These are phyloP conservation scores for Automeris io DNA, from an alignment of 2,888 invertebrate genomes.

Conservation along the genomic window DNA sequence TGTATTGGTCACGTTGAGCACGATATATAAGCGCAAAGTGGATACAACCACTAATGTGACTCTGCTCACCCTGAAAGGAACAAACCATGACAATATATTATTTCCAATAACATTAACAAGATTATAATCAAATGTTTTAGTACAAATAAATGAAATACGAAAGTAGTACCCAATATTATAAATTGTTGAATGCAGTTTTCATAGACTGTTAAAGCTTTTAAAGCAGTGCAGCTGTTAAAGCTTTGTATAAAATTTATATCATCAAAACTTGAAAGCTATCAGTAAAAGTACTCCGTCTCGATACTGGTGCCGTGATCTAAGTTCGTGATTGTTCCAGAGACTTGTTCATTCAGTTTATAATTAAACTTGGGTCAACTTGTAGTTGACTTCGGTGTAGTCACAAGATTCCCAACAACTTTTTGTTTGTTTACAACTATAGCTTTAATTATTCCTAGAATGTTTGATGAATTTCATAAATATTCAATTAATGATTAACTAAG, in stretches of 20 bases:
- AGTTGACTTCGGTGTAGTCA: conserved; percentile 53
- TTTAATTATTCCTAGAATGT: conserved; percentile 51
- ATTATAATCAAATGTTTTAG: too few relatives aligned
- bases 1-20: too few relatives aligned
- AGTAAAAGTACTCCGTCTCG: conserved; percentile 32
- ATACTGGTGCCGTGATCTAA: conserved; percentile 45
- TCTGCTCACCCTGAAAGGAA: too few relatives aligned
- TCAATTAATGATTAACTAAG: conserved; percentile 24
- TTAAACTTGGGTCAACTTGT: conserved; percentile 66
- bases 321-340: conserved; percentile 51
- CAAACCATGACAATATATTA: too few relatives aligned
- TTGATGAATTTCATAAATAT: conserved; percentile 43
- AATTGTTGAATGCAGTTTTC: too few relatives aligned
- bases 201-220: too few relatives aligned
- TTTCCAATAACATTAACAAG: too few relatives aligned
- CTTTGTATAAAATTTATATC: conserved; percentile 1
- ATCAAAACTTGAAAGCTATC: conserved; percentile 14
- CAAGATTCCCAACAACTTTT: conserved; percentile 45
- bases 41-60: too few relatives aligned
- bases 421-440: conserved; percentile 54
- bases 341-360: conserved; percentile 67
- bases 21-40: too few relatives aligned
- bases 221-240: too few relatives aligned
- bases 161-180: too few relatives aligned
- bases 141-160: too few relatives aligned